Evolutionary conservation across 2,113 vertebrate species (phyloP), one percentile per base, ranked within the genome.

Genomic region (Lasiurus cinereus): DNA sequence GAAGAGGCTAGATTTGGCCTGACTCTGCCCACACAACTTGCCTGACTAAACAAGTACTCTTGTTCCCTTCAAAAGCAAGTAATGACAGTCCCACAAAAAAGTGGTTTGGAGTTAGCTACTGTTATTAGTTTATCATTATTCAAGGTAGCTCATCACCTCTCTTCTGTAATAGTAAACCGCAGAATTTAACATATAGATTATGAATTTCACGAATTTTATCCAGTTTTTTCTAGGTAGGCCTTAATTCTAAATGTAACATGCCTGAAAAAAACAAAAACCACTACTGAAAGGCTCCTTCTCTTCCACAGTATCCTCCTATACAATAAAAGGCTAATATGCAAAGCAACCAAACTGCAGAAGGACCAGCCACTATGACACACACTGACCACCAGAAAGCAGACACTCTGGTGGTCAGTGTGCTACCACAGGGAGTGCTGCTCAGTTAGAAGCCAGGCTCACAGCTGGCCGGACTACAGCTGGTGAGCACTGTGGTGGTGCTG

Each of bases 221-320:
- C 79, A 31, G 18, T 46, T 50, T 94, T 92, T 92, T 69, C 29
- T 24, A 72, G 59, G 52, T 18, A 85, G 50, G 6, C 90, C 83
- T 79, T 91, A 50, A 78, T 91, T 94, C 77, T 89, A 76, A 84
- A 92, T 64, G 31, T 70, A 70, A 78, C 9, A 74, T 91, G 87
- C 33, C 39, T 50, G 73, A 39, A 59, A 83, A 33, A 33, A 33
- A 33, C 3, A 29, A 74, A 74, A 88, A 69, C 43, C 56, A 74
- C 22, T 52, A 50, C 24, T 33, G 50, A 88, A 93, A 79, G 66
- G 56, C 36, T 29, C 27, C 33, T 50, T 76, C 85, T 79, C n/a
- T 22, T 72, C 10, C 64, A 43, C 14, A 69, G 64, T 21, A 59
- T 59, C 56, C 24, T 62, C 24, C 54, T 62, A 27, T 62, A 27